Conservation (phyloP, 2,888 invertebrate genomes). For the Tricholauxania praeusta region DNA sequence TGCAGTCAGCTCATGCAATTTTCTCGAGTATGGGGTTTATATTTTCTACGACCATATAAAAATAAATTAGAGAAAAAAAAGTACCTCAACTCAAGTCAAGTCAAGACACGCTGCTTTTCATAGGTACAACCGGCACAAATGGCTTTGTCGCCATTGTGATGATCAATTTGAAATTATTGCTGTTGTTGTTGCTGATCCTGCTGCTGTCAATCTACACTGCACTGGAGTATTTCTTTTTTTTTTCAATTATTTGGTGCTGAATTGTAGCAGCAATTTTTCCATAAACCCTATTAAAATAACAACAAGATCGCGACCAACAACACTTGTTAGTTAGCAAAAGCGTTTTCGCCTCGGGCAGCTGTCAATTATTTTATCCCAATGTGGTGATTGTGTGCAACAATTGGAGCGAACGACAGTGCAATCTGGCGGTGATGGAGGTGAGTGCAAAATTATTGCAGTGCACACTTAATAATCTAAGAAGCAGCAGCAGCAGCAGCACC, state of each 20-base stretch:
- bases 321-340: slow-evolving; percentile 19
- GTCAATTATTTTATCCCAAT: slow-evolving; percentile 37
- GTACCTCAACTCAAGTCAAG: background rate
- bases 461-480: slow-evolving; percentile 8
- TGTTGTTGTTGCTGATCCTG: background rate
- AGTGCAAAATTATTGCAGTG: slow-evolving; percentile 14
- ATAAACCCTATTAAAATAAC: slow-evolving; percentile 16
- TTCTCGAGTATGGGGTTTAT: background rate
- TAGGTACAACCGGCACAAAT: background rate
- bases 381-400: slow-evolving; percentile 30
- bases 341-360: slow-evolving; percentile 16
- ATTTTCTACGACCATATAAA: background rate
- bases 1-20: background rate
- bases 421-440: slow-evolving; percentile 15
- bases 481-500: background rate
- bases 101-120: background rate
- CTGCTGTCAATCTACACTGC: slow-evolving; percentile 9
- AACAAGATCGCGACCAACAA: slow-evolving; percentile 8
- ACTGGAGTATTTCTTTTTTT: background rate
- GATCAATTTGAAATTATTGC: slow-evolving; percentile 26
- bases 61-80: background rate
- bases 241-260: slow-evolving; percentile 1
- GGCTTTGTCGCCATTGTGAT: slow-evolving; percentile 22
- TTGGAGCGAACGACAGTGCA: slow-evolving; percentile 24
- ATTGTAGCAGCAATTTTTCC: slow-evolving; percentile 25